Evolutionary conservation across 1,140 invertebrate genomes (phyloP).

Genomic region (Caenorhabditis latens): DNA sequence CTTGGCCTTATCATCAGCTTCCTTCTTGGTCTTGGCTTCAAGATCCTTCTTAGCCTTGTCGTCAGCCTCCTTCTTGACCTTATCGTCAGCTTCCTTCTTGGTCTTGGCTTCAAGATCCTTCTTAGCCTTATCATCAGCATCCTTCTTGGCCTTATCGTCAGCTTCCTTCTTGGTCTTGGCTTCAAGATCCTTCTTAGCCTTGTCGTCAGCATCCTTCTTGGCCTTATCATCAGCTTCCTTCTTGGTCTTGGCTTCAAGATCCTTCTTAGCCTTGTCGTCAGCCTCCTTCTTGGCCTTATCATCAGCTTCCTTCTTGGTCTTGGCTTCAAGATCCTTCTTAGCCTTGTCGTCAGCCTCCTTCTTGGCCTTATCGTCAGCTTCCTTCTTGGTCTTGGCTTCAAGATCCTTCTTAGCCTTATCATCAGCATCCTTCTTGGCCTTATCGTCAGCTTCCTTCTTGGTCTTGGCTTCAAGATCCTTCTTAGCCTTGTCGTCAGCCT

Average conservation of each 20-base stretch:
- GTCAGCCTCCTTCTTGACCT: conserved; percentile 14
- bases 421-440: conserved; percentile 13
- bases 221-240: conserved; percentile 41
- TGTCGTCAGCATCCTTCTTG: conserved; percentile 13
- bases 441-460: conserved; percentile 35
- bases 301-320: conserved; percentile 44
- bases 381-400: conserved; percentile 48
- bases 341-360: conserved; percentile 32
- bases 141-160: conserved; percentile 42
- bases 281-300: conserved; percentile 36
- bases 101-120: background rate
- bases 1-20: background rate
- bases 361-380: conserved; percentile 21
- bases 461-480: background rate
- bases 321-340: conserved; percentile 21
- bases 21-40: no score
- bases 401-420: conserved; percentile 49
- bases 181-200: conserved; percentile 6
- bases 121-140: background rate
- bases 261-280: conserved; percentile 39
- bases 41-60: conserved; percentile 29
- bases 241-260: conserved; percentile 18
- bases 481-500: conserved; percentile 22
- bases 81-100: conserved; percentile 6
- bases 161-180: conserved; percentile 25